phyloP scores from a whole-genome alignment of 2,888 invertebrate species.

The Agonopterix alstromeriana region DNA sequence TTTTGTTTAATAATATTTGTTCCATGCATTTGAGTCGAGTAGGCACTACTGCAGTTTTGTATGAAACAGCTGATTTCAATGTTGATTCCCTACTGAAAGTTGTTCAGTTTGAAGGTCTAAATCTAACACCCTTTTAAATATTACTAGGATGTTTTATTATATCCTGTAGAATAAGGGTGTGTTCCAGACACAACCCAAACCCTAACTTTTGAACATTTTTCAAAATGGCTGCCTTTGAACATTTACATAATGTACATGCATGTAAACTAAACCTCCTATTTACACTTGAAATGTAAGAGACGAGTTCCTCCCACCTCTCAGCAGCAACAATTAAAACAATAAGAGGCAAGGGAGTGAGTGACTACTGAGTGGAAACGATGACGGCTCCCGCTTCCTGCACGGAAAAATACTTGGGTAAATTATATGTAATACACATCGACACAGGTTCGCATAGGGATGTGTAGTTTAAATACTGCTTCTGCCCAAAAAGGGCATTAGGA shows the following conservation, averaged over 20 bases:
- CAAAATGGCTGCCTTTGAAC: constrained; percentile 1
- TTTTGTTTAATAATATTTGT: too few relatives aligned
- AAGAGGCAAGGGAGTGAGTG: constrained; percentile 50
- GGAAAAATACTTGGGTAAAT: constrained; percentile 55
- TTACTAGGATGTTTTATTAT: too few relatives aligned
- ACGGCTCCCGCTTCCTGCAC: constrained; percentile 29
- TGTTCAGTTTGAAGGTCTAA: too few relatives aligned
- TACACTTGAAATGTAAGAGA: constrained; percentile 53
- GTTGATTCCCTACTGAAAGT: too few relatives aligned
- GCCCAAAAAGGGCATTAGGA: too few relatives aligned
- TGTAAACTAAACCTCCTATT: constrained; percentile 25
- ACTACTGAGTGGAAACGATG: constrained; percentile 66
- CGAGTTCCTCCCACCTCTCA: constrained; percentile 70
- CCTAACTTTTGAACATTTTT: neutral
- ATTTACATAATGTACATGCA: constrained; percentile 8
- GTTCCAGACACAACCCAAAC: too few relatives aligned
- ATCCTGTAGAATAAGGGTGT: too few relatives aligned
- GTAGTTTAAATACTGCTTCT: too few relatives aligned
- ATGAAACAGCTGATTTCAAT: too few relatives aligned
- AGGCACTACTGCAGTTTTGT: too few relatives aligned
- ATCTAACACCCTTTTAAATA: too few relatives aligned
- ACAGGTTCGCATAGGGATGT: neutral
- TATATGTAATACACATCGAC: constrained; percentile 29
- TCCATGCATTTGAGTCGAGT: too few relatives aligned
- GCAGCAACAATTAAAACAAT: constrained; percentile 68